phyloP scores from a whole-genome alignment of 2,797 vertebrate genomes.

The Catharus ustulatus region DNA sequence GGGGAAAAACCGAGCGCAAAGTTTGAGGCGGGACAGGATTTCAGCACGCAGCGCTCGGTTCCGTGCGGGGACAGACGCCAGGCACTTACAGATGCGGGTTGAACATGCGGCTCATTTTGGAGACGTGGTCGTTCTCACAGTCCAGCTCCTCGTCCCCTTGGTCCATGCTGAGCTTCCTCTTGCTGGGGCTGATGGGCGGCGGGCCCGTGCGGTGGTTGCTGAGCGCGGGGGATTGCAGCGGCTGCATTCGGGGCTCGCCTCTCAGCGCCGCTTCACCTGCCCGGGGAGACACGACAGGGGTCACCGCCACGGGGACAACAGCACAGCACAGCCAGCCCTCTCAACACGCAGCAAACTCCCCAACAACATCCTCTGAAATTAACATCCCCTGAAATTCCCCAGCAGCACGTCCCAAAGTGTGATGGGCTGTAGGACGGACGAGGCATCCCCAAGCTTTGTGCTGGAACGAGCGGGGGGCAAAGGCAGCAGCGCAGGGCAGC shows the following conservation, averaged over 20 bases:
- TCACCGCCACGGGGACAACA: background rate
- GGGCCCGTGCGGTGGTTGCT: conserved; percentile 92
- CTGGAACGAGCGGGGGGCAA: background rate
- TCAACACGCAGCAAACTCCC: background rate
- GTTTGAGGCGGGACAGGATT: background rate
- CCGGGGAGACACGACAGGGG: background rate
- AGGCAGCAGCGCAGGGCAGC: background rate
- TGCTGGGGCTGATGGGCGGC: conserved; percentile 96
- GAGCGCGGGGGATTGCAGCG: conserved; percentile 86
- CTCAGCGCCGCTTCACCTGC: conserved; percentile 94
- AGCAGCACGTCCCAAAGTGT: background rate
- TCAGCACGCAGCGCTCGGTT: accelerated
- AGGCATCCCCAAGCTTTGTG: background rate
- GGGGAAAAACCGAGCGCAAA: background rate
- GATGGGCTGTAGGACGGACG: background rate
- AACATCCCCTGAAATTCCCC: accelerated
- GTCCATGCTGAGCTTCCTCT: conserved; percentile 92
- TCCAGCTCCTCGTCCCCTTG: conserved; percentile 89
- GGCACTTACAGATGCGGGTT: conserved; percentile 88
- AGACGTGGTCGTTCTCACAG: conserved; percentile 91
- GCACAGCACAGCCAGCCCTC: background rate
- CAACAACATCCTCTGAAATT: too few species aligned
- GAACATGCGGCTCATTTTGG: conserved; percentile 96
- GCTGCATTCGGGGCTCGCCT: conserved; percentile 92
- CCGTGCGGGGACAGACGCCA: background rate